Percentiles rank a stretch among this genome's conserved stretches.
phyloP scores from a whole-genome alignment of 2,113 vertebrate genomes.

The Nothoprocta perdicaria region DNA sequence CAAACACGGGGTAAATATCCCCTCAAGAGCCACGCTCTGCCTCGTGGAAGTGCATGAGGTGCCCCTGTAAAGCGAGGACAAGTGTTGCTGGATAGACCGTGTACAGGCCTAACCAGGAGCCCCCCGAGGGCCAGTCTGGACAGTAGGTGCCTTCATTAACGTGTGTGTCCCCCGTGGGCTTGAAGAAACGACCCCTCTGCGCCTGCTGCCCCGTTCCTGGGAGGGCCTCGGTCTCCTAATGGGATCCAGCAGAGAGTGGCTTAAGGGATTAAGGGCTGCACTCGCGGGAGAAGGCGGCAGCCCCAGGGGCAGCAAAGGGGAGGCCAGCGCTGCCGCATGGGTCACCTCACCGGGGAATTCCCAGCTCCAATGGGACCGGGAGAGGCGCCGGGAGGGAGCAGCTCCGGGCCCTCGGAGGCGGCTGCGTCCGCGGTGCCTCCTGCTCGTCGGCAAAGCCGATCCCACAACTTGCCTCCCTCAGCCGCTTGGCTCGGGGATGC shows the following conservation, averaged over 20 bases:
- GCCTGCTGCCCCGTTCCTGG: neutral
- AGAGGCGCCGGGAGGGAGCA: neutral
- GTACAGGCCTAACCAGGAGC: neutral
- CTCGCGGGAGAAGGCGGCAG: neutral
- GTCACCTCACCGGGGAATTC: too few relatives aligned
- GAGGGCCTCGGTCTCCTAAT: slow-evolving; percentile 5
- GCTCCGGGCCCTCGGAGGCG: rapidly evolving
- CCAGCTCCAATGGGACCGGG: neutral
- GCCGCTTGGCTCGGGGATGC: rapidly evolving
- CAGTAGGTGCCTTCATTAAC: neutral
- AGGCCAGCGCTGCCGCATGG: neutral
- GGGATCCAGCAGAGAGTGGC: slow-evolving; percentile 23
- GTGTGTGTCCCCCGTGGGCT: neutral
- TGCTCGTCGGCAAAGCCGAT: neutral
- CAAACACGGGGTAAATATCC: neutral
- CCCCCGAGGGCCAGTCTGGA: neutral
- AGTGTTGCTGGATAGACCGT: neutral
- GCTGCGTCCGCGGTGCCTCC: rapidly evolving
- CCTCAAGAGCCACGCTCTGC: neutral
- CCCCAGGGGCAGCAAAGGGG: neutral
- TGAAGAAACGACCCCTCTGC: slow-evolving; percentile 32
- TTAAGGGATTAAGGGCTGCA: slow-evolving; percentile 54
- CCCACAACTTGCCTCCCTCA: neutral
- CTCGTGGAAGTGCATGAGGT: neutral
- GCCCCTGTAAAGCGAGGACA: neutral